Conservation (phyloP, 2,888 invertebrate species). For the Craniophora ligustri region DNA sequence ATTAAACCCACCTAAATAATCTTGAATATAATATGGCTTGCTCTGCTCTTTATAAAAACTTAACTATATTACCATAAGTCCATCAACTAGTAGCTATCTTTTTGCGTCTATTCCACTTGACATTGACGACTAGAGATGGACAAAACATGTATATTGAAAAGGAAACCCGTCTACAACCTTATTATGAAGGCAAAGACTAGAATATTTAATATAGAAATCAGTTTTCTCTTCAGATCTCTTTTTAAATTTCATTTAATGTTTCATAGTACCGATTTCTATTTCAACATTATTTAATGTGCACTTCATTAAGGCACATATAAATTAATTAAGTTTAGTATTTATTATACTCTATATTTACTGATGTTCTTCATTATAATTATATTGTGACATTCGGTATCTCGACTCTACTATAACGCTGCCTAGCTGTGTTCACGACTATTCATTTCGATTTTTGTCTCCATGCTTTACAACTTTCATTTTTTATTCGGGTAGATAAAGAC, state of each 20-base stretch:
- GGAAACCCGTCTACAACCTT: conserved; percentile 32
- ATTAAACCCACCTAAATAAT: conserved; percentile 1
- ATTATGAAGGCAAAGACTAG: conserved; percentile 26
- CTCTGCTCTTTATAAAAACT: conserved; percentile 3
- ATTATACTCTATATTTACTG: too few species aligned
- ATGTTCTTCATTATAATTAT: too few species aligned
- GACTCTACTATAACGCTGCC: too few species aligned
- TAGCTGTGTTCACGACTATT: too few species aligned
- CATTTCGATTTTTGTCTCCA: too few species aligned
- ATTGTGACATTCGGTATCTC: too few species aligned
- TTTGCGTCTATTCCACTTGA: conserved; percentile 25
- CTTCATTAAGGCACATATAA: too few species aligned
- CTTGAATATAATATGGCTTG: neutral
- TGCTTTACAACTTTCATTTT: too few species aligned
- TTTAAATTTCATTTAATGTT: neutral
- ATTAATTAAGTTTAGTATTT: too few species aligned
- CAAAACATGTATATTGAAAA: conserved; percentile 35
- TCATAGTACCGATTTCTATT: neutral
- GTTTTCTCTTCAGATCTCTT: conserved; percentile 21
- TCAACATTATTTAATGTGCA: too few species aligned
- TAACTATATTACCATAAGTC: conserved; percentile 13
- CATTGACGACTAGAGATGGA: conserved; percentile 26
- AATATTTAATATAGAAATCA: conserved; percentile 24
- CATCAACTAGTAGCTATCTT: conserved; percentile 14
- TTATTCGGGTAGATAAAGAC: too few species aligned